These are phyloP conservation scores for Sus cebifrons DNA, from an alignment of 2,797 vertebrate species.

Conservation along the genomic window DNA sequence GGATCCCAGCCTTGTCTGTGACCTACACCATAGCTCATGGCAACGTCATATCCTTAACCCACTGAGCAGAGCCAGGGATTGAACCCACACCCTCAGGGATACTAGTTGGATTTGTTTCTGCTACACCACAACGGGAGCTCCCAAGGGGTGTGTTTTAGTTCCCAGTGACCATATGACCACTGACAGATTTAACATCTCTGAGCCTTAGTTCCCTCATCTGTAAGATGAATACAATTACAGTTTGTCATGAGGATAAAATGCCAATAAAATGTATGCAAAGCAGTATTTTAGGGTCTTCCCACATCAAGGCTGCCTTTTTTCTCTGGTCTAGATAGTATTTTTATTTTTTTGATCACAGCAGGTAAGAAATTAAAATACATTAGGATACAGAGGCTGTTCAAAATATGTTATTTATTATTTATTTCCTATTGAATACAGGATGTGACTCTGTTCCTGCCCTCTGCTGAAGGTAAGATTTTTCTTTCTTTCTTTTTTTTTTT, in stretches of 20 bases:
- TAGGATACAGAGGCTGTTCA: neutral
- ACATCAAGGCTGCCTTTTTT: neutral
- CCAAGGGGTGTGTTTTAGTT: neutral
- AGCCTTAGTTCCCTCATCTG: neutral
- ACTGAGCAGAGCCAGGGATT: too few relatives aligned
- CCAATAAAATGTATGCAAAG: neutral
- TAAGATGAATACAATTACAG: slow-evolving; percentile 9
- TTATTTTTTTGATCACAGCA: neutral
- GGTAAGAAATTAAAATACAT: neutral
- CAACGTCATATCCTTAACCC: too few relatives aligned
- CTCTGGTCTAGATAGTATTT: neutral
- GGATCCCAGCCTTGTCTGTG: too few relatives aligned
- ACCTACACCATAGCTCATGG: too few relatives aligned
- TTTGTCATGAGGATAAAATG: neutral
- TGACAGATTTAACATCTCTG: neutral
- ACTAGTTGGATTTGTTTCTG: too few relatives aligned
- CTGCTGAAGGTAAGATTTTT: neutral
- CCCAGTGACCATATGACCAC: neutral
- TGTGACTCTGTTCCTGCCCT: neutral
- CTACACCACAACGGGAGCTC: too few relatives aligned
- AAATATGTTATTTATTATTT: neutral
- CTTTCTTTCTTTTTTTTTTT: too few relatives aligned
- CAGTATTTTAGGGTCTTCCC: neutral
- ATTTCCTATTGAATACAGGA: neutral
- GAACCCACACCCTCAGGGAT: too few relatives aligned